Conservation (phyloP, 2,113 vertebrate species). For the rat (Rattus norvegicus) region GRCr8 NC_086024.1:55593501-55594000, state of each 20-base stretch:
- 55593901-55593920: background rate
- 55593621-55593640: background rate
- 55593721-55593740: background rate
- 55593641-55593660: background rate
- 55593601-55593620: background rate
- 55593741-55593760: too few relatives aligned
- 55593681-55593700: background rate
- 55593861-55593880: background rate
- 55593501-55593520: background rate
- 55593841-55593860: background rate
- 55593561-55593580: background rate
- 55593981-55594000: background rate
- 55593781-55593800: background rate
- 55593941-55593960: background rate
- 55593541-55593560: background rate
- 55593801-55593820: too few relatives aligned
- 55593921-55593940: background rate
- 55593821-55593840: background rate
- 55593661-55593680: background rate
- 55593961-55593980: background rate
- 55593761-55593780: background rate
- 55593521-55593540: background rate
- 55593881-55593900: background rate
- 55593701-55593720: background rate
- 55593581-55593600: background rate